Evolutionary conservation across 1,140 invertebrate genomes (phyloP).

Genomic region (Zaprionus africanus): DNA sequence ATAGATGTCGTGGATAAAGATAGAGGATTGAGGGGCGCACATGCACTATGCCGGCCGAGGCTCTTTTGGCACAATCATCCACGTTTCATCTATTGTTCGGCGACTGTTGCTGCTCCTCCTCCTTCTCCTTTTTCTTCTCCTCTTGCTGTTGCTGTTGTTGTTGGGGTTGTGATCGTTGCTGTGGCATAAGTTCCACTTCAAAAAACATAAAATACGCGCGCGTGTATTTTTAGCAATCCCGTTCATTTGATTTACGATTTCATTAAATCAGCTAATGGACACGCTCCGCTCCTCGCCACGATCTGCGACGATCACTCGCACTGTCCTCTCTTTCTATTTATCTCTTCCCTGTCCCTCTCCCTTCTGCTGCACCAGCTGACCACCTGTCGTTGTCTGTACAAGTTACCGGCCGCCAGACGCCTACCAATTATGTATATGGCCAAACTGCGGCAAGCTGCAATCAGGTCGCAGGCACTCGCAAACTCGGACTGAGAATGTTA

Average conservation of each 20-base stretch:
- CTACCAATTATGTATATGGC: slow-evolving; percentile 70
- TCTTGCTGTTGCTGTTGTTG: slow-evolving; percentile 24
- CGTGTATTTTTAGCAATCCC: slow-evolving; percentile 75
- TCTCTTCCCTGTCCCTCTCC: not conserved
- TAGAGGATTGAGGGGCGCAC: not conserved
- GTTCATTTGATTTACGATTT: slow-evolving; percentile 83
- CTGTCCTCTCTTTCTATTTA: not conserved
- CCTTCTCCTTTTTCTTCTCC: not conserved
- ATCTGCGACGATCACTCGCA: slow-evolving; percentile 59
- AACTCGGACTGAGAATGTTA: slow-evolving; percentile 24
- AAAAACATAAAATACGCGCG: slow-evolving; percentile 81
- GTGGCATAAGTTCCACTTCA: slow-evolving; percentile 79
- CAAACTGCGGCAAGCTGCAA: slow-evolving; percentile 43
- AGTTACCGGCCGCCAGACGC: slow-evolving; percentile 57
- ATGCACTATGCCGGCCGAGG: slow-evolving; percentile 5
- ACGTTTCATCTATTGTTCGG: slow-evolving; percentile 79
- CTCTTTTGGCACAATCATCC: slow-evolving; percentile 74
- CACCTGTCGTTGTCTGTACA: slow-evolving; percentile 78
- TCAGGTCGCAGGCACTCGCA: slow-evolving; percentile 4
- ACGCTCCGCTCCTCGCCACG: slow-evolving; percentile 52
- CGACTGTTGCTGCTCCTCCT: slow-evolving; percentile 34
- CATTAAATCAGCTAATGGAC: slow-evolving; percentile 83
- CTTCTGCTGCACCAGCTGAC: slow-evolving; percentile 45
- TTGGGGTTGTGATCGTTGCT: slow-evolving; percentile 44
- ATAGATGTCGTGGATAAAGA: slow-evolving; percentile 19